These are phyloP conservation scores for Papilio demoleus DNA, from an alignment of 2,888 invertebrate species.

Conservation along the genomic window DNA sequence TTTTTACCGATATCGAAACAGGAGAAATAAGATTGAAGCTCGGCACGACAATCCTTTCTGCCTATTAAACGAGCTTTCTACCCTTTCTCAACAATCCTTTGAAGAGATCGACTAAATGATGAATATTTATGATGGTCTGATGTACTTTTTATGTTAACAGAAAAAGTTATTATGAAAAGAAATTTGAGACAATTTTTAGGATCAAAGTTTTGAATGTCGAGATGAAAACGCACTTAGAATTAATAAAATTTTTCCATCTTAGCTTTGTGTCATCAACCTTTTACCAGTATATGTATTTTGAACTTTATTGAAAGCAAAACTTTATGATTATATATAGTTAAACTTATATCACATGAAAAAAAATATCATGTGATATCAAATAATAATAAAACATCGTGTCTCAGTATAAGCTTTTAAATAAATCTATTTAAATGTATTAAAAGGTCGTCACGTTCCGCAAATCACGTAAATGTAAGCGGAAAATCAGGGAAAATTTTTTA, in stretches of 20 bases:
- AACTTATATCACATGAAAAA: neutral
- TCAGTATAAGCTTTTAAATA: neutral
- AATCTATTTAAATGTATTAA: constrained; percentile 18
- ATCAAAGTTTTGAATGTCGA: neutral
- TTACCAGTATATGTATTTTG: neutral
- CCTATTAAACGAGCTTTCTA: constrained; percentile 28
- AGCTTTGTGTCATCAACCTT: neutral
- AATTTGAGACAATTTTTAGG: constrained; percentile 2
- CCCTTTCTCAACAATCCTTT: constrained; percentile 37
- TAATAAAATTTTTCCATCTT: neutral
- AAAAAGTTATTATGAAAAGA: constrained; percentile 18
- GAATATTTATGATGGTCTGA: constrained; percentile 38
- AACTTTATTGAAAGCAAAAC: neutral
- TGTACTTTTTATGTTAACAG: constrained; percentile 33
- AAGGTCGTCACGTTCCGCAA: constrained; percentile 24
- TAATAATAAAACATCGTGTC: neutral
- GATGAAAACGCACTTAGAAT: constrained; percentile 12
- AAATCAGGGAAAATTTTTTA: constrained; percentile 42
- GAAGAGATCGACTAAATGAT: constrained; percentile 35
- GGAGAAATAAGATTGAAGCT: constrained; percentile 32
- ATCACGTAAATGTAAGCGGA: constrained; percentile 31
- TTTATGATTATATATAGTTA: too few species aligned
- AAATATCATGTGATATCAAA: neutral
- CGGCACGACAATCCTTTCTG: constrained; percentile 31
- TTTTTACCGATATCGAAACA: constrained; percentile 18